phyloP scores from a whole-genome alignment of 2,888 invertebrate species.

The Orthosia cruda region DNA sequence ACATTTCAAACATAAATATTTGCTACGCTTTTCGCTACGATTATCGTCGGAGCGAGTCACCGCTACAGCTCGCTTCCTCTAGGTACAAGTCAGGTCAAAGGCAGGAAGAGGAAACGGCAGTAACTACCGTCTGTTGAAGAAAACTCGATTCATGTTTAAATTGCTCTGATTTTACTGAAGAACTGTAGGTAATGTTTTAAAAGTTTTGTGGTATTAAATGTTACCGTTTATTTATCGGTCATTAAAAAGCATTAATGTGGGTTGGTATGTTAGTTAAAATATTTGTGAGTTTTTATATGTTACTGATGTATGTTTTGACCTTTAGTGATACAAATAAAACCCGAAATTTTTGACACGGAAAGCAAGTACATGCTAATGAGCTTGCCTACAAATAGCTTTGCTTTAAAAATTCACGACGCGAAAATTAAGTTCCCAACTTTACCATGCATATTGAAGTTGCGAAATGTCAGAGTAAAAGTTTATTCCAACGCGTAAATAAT shows the following conservation, averaged over 20 bases:
- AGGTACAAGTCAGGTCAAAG: conserved; percentile 70
- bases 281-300: background rate
- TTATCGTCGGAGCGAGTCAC: conserved; percentile 59
- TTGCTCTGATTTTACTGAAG: conserved; percentile 49
- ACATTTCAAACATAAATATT: conserved; percentile 65
- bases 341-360: conserved; percentile 43
- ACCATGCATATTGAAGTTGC: conserved; percentile 42
- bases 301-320: background rate
- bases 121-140: conserved; percentile 59
- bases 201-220: conserved; percentile 13
- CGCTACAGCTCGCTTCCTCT: conserved; percentile 61
- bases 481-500: conserved; percentile 35
- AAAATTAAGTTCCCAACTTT: conserved; percentile 51
- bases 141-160: conserved; percentile 66
- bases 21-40: conserved; percentile 67
- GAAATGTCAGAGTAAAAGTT: conserved; percentile 38
- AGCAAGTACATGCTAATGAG: conserved; percentile 50
- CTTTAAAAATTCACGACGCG: conserved; percentile 48
- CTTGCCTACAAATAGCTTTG: conserved; percentile 20
- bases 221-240: conserved; percentile 15
- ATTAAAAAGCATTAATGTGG: background rate
- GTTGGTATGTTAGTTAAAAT: background rate
- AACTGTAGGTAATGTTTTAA: conserved; percentile 17
- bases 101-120: conserved; percentile 71
- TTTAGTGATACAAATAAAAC: conserved; percentile 8